Evolutionary conservation across 2,113 vertebrate species (phyloP).

Genomic region (Chlorodrepanis virens): DNA sequence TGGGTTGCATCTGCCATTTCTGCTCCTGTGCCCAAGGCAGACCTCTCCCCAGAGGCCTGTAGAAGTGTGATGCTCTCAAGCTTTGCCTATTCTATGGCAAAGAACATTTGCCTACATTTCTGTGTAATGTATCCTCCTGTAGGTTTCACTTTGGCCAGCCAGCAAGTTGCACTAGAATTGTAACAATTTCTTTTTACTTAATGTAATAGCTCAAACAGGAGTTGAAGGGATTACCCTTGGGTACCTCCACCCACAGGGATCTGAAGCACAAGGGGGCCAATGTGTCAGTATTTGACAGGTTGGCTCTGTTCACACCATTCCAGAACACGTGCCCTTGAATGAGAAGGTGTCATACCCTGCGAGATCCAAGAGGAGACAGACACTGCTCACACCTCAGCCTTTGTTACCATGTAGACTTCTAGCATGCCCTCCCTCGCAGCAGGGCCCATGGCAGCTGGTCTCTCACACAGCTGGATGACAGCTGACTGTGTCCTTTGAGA

Average conservation of each 20-base stretch:
- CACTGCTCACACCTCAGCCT: background rate
- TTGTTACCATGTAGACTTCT: background rate
- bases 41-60: background rate
- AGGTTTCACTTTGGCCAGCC: background rate
- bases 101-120: background rate
- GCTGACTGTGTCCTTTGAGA: background rate
- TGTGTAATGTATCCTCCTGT: background rate
- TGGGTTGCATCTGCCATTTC: background rate
- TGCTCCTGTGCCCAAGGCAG: background rate
- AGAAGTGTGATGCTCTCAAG: background rate
- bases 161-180: background rate
- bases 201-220: background rate
- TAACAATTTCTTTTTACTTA: background rate
- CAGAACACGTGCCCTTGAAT: fast-evolving
- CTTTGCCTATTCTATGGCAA: background rate
- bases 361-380: background rate
- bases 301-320: background rate
- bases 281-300: background rate
- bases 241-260: background rate
- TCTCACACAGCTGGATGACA: background rate
- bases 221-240: background rate
- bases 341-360: background rate
- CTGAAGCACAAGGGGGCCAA: background rate
- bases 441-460: background rate
- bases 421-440: background rate